Evolutionary conservation across 2,888 invertebrate species (phyloP).

Genomic region (Quadriops clusia): DNA sequence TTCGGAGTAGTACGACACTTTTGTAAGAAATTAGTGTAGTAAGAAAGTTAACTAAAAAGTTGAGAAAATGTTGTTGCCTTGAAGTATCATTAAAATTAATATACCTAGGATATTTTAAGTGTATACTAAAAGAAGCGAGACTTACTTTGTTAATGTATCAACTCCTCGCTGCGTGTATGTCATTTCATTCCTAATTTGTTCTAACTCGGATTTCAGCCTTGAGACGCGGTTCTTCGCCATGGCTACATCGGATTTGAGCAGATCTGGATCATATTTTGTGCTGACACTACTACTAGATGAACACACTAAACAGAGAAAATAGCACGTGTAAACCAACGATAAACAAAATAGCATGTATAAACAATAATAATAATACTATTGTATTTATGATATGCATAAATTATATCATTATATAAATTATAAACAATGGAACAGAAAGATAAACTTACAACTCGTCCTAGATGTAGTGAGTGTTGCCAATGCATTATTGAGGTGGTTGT

Average conservation of each 20-base stretch:
- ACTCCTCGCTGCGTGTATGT: conserved; percentile 85
- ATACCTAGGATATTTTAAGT: no score
- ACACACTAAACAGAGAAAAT: conserved; percentile 54
- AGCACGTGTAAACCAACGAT: conserved; percentile 15
- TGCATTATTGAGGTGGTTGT: conserved; percentile 82
- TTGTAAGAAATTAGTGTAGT: no score
- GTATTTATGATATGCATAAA: neutral
- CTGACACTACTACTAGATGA: conserved; percentile 79
- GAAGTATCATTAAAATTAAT: no score
- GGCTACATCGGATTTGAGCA: conserved; percentile 83
- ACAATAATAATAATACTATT: neutral
- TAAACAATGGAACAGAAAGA: conserved; percentile 4
- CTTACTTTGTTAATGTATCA: conserved; percentile 81
- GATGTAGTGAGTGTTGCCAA: conserved; percentile 76
- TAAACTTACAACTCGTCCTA: conserved; percentile 77
- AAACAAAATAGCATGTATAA: conserved; percentile 18
- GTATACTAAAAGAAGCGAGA: conserved; percentile 22
- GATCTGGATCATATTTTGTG: conserved; percentile 89
- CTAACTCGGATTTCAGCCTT: conserved; percentile 76
- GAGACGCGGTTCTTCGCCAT: conserved; percentile 82
- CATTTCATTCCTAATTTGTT: conserved; percentile 86
- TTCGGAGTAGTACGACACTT: no score
- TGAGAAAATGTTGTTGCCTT: no score
- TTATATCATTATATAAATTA: conserved; percentile 1
- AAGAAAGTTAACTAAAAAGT: no score